Evolutionary conservation across 1,140 invertebrate species (phyloP).

Genomic region (Saccostrea cuccullata): DNA sequence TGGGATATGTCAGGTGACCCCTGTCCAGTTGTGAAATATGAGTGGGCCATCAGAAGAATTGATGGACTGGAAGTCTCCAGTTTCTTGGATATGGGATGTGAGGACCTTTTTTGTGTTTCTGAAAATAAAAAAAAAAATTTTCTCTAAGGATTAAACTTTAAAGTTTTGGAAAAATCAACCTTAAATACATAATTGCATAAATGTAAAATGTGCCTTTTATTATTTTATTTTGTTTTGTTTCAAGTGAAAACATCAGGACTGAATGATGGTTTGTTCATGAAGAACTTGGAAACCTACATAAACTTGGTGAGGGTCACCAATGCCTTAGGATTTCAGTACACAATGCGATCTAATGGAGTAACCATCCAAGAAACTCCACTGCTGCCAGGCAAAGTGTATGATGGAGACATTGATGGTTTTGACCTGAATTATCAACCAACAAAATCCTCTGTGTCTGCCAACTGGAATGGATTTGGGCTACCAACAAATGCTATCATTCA

Average conservation of each 20-base stretch:
- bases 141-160: too few species aligned
- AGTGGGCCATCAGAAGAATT: constrained; percentile 63
- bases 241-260: constrained; percentile 60
- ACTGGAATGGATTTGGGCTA: constrained; percentile 66
- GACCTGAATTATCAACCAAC: constrained; percentile 60
- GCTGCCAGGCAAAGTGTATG: constrained; percentile 64
- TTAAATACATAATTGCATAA: too few species aligned
- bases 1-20: constrained; percentile 69
- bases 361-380: constrained; percentile 65
- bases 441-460: constrained; percentile 52
- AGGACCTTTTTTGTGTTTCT: too few species aligned
- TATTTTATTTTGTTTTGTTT: too few species aligned
- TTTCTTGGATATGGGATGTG: constrained; percentile 57
- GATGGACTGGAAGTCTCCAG: constrained; percentile 59
- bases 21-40: constrained; percentile 62
- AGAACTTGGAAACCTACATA: constrained; percentile 65
- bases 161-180: too few species aligned
- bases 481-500: constrained; percentile 43
- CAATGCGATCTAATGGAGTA: constrained; percentile 65
- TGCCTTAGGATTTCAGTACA: constrained; percentile 58
- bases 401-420: constrained; percentile 62
- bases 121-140: too few species aligned
- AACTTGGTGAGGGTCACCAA: constrained; percentile 64
- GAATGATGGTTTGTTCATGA: constrained; percentile 60
- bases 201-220: too few species aligned